Base-by-base conservation (phyloP, 2,888 invertebrate species). In the Hipparchia sbordonii region DNA sequence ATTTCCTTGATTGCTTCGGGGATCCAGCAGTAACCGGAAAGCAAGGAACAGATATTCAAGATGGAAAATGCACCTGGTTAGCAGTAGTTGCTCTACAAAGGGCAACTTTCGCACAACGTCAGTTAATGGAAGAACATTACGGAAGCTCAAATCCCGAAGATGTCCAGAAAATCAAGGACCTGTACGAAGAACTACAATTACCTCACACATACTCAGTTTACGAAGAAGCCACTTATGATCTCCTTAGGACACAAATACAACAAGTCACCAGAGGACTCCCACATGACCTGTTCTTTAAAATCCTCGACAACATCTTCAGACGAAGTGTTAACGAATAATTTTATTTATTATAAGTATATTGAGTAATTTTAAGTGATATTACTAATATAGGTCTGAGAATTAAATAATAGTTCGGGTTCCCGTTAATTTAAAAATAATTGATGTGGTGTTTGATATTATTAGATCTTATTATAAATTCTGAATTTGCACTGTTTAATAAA, bases 61-160 rank as follows among this genome's bases (percentile, higher is more conserved):
- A 99, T 80, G 98, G 98, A 52, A 99, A 99, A 91, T 99, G 99
- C 89, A 96, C 98, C 0, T 99, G 99, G 99, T 92, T 99, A 52
- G 96, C 97, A 1, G 97, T 98, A 0, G 97, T 97, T 0, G 98
- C 98, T 9, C 92, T 98, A 75, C 97, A 98, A 87, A 95, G 97
- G 71, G 97, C 96, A 0, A 95, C 95, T 63, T 94, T 95, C 0
- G 91, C 95, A 5, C 98, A 98, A 83, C 95, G 95, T 77, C 94
- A 95, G 82, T 92, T 97, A 48, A 95, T 98, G 93, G 94, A 96
- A 82, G 95, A 97, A 75, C 96, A 96, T 86, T 98, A 98, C 82
- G 98, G 97, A 10, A 90, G 92, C 63, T 87, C 94, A 69, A 96
- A 97, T 77, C 92, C 95, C 0, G 95, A 95, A 73, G 95, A 96